Evolutionary conservation across 2,888 invertebrate genomes (phyloP).

Genomic region (Amphipyra berbera): DNA sequence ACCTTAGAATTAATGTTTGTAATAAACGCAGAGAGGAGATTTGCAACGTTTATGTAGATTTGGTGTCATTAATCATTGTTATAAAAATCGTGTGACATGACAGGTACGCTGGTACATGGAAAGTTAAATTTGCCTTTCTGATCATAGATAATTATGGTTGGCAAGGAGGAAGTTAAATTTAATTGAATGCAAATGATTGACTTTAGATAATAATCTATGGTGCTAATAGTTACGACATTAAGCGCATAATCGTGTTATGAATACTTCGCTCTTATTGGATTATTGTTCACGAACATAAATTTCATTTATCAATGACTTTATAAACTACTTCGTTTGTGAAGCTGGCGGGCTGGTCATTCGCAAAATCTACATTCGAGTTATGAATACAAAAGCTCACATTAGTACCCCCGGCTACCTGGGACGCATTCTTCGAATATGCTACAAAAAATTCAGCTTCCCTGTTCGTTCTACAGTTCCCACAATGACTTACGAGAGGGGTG

Average conservation of each 20-base stretch:
- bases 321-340: constrained; percentile 42
- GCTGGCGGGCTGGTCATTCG: constrained; percentile 53
- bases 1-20: constrained; percentile 2
- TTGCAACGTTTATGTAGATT: constrained; percentile 9
- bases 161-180: constrained; percentile 26
- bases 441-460: constrained; percentile 79
- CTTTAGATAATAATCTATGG: constrained; percentile 11
- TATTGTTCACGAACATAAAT: constrained; percentile 20
- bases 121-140: constrained; percentile 30
- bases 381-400: constrained; percentile 75
- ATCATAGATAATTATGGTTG: constrained; percentile 36
- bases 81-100: constrained; percentile 30
- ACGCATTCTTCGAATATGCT: constrained; percentile 74
- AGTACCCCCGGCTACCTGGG: constrained; percentile 80
- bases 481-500: constrained; percentile 82
- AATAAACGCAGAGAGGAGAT: constrained; percentile 1
- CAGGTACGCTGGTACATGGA: constrained; percentile 17
- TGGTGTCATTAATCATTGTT: constrained; percentile 39
- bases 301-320: constrained; percentile 37
- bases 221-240: constrained; percentile 22
- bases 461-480: constrained; percentile 84
- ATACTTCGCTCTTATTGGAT: constrained; percentile 16
- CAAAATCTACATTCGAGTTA: constrained; percentile 60
- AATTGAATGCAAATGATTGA: constrained; percentile 34
- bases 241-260: constrained; percentile 29